Evolutionary conservation across 2,113 vertebrate species (phyloP).

Genomic region (Callipepla squamata): DNA sequence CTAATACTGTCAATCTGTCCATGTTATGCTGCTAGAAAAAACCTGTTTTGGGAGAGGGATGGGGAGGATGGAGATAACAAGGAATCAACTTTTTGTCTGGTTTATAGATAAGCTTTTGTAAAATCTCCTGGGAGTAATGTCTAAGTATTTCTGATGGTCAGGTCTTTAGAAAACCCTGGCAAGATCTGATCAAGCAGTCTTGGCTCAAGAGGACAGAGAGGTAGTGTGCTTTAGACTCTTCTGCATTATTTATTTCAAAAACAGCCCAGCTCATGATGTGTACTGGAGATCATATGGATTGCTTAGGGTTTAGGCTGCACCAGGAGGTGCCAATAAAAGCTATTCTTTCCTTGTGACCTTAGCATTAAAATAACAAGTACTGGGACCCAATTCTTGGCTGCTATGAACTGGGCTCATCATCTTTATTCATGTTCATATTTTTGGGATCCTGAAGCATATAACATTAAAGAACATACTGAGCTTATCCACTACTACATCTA

Average conservation of each 20-base stretch:
- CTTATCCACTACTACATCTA: not conserved
- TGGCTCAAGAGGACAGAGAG: not conserved
- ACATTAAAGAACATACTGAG: rapidly evolving
- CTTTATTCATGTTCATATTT: not conserved
- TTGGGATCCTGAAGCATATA: not conserved
- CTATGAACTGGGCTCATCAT: not conserved
- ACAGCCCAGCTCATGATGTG: not conserved
- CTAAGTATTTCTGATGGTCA: not conserved
- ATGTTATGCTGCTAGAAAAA: not conserved
- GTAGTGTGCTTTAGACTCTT: not conserved
- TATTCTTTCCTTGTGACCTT: not conserved
- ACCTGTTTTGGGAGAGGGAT: not conserved
- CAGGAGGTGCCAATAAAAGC: not conserved
- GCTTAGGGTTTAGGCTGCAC: not conserved
- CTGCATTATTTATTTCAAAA: not conserved
- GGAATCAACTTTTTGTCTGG: not conserved
- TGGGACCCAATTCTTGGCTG: not conserved
- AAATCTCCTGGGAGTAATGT: not conserved
- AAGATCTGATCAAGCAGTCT: not conserved
- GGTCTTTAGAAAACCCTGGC: slow-evolving; percentile 7
- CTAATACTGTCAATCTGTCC: not conserved
- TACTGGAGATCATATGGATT: not conserved
- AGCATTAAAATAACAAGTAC: not conserved
- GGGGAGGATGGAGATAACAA: not conserved
- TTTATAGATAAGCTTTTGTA: not conserved